Conservation (phyloP, 2,113 vertebrate species). For the Xenotilapia flavipinnis region DNA sequence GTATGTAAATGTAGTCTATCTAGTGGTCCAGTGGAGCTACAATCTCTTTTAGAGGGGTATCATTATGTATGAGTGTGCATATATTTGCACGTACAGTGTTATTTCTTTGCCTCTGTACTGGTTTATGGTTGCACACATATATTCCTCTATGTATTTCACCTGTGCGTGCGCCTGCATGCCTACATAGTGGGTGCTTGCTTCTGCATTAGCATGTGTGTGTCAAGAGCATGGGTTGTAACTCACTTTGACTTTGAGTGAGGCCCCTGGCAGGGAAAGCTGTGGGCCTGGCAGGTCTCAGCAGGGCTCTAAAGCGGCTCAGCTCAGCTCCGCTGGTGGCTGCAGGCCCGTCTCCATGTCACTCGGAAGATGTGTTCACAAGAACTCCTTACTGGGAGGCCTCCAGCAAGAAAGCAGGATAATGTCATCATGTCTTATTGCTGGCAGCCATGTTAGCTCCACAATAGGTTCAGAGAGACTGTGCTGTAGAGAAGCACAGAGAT, state of each 20-base stretch:
- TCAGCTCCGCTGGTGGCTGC: slow-evolving; percentile 23
- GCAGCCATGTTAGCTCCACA: slow-evolving; percentile 15
- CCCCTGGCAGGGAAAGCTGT: slow-evolving; percentile 26
- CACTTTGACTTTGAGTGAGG: slow-evolving; percentile 38
- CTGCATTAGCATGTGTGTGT: not conserved
- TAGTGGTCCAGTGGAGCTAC: not conserved
- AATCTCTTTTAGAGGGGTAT: not conserved
- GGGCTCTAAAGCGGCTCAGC: slow-evolving; percentile 27
- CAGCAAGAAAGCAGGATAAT: slow-evolving; percentile 32
- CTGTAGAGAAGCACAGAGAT: slow-evolving; percentile 7
- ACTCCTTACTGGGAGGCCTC: slow-evolving; percentile 36
- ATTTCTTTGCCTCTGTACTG: not conserved
- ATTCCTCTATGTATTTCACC: not conserved
- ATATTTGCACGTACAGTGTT: not conserved
- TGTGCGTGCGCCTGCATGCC: not conserved
- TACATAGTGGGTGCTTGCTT: not conserved
- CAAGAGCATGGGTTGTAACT: slow-evolving; percentile 32
- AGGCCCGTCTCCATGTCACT: slow-evolving; percentile 10
- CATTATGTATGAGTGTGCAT: not conserved
- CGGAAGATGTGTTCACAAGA: slow-evolving; percentile 23
- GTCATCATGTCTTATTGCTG: slow-evolving; percentile 49
- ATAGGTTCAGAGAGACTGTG: not conserved
- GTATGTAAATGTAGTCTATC: not conserved
- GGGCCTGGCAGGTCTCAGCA: slow-evolving; percentile 52
- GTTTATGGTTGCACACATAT: not conserved